Conservation (phyloP, 2,113 vertebrate genomes). For the Pollimyrus isidori region DNA sequence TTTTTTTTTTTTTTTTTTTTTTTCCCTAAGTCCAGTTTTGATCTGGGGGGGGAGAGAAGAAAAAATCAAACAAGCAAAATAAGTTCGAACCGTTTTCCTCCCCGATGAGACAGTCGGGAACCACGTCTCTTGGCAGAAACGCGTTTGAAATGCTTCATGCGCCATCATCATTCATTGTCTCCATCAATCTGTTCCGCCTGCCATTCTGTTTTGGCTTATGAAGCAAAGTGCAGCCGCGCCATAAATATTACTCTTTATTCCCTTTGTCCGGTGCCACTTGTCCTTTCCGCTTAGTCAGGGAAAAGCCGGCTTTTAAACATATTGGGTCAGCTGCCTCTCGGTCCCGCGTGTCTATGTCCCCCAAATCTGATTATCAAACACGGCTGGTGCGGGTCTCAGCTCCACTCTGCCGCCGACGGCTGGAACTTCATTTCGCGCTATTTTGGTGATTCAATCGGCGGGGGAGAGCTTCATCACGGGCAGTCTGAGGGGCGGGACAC, state of each 20-base stretch:
- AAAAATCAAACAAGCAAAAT: slow-evolving; percentile 52
- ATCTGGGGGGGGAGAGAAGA: slow-evolving; percentile 20
- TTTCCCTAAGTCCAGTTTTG: neutral
- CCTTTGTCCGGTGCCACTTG: slow-evolving; percentile 61
- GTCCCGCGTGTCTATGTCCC: slow-evolving; percentile 60
- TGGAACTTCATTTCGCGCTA: slow-evolving; percentile 65
- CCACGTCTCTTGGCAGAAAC: slow-evolving; percentile 59
- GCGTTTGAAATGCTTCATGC: slow-evolving; percentile 68
- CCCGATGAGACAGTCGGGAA: slow-evolving; percentile 58
- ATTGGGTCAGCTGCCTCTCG: slow-evolving; percentile 64
- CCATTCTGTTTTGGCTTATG: slow-evolving; percentile 50
- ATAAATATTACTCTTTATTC: slow-evolving; percentile 72
- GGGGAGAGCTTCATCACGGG: slow-evolving; percentile 56
- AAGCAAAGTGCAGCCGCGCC: slow-evolving; percentile 63
- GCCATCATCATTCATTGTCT: slow-evolving; percentile 61
- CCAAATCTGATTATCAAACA: slow-evolving; percentile 69
- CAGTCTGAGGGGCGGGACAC: slow-evolving; percentile 49
- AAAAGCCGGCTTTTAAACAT: slow-evolving; percentile 67
- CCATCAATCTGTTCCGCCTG: slow-evolving; percentile 62
- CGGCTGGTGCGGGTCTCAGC: slow-evolving; percentile 57
- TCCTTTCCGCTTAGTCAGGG: slow-evolving; percentile 54
- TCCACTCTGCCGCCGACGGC: slow-evolving; percentile 60
- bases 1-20: slow-evolving; percentile 14
- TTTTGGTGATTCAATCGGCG: slow-evolving; percentile 68
- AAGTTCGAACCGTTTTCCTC: slow-evolving; percentile 55